phyloP scores from a whole-genome alignment of 2,113 vertebrate genomes.

The Centrocercus urophasianus region DNA sequence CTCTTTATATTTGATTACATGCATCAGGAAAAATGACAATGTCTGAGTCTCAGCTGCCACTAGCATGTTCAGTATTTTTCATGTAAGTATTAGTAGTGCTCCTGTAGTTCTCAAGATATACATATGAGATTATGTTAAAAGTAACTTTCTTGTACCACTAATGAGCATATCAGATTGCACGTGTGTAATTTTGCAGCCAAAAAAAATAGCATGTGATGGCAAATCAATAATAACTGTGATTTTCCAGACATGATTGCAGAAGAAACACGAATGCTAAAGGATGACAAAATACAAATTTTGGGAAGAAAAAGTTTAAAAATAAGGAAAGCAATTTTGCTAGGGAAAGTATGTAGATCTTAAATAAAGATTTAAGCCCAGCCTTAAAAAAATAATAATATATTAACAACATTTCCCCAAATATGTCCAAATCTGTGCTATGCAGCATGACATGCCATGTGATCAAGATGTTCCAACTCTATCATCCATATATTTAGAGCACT shows the following conservation, averaged over 20 bases:
- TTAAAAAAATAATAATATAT: background rate
- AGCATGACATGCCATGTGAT: background rate
- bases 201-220: background rate
- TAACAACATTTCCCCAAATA: background rate
- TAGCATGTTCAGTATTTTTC: background rate
- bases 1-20: background rate
- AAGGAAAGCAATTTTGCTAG: background rate
- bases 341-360: background rate
- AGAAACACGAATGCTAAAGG: background rate
- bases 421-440: background rate
- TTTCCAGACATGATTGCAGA: background rate
- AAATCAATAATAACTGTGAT: background rate
- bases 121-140: background rate
- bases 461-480: background rate
- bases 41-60: background rate
- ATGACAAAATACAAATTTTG: background rate
- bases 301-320: background rate
- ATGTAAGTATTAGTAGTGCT: background rate
- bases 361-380: background rate
- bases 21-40: background rate
- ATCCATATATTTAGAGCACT: background rate
- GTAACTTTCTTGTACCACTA: background rate
- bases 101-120: background rate
- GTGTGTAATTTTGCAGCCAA: background rate
- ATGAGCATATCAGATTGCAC: background rate